Percentiles rank a stretch among this genome's conserved stretches.
phyloP scores from a whole-genome alignment of 2,888 invertebrate genomes.

The Bugula neritina region DNA sequence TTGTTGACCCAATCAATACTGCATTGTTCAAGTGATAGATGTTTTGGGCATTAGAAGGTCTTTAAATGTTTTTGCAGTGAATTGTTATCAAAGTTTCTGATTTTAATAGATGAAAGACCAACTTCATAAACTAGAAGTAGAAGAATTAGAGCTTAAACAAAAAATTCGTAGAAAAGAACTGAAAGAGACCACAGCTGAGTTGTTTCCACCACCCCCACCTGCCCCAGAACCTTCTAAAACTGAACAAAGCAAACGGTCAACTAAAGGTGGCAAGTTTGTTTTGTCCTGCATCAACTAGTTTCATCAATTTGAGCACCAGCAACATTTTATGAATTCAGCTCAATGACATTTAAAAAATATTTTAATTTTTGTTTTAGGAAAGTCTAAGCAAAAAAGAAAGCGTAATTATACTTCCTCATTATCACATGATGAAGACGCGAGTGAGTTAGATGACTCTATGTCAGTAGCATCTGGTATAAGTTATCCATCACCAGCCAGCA shows the following conservation, averaged over 20 bases:
- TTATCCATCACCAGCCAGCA: not conserved
- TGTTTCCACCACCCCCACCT: slow-evolving; percentile 3
- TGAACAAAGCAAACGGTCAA: not conserved
- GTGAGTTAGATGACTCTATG: not conserved
- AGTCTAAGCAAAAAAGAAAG: not conserved
- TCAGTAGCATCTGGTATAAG: not conserved
- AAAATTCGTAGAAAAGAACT: slow-evolving; percentile 12
- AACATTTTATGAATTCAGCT: too few relatives aligned
- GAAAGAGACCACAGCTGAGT: slow-evolving; percentile 5
- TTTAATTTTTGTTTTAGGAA: too few relatives aligned
- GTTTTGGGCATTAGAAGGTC: too few relatives aligned
- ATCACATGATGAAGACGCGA: not conserved
- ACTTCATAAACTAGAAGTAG: slow-evolving; percentile 21
- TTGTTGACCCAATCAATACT: too few relatives aligned
- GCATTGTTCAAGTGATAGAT: too few relatives aligned
- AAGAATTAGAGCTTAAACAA: slow-evolving; percentile 19
- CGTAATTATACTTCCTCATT: not conserved
- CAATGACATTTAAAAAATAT: too few relatives aligned
- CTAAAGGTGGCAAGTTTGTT: not conserved
- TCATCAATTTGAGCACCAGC: too few relatives aligned
- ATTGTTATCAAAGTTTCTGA: too few relatives aligned
- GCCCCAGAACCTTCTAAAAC: not conserved
- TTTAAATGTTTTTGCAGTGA: too few relatives aligned
- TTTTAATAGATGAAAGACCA: slow-evolving; percentile 25
- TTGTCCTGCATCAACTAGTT: too few relatives aligned